Percentiles rank a stretch among this genome's conserved stretches.
Evolutionary conservation across 2,888 invertebrate species (phyloP).

Genomic region (Clitarchus hookeri): DNA sequence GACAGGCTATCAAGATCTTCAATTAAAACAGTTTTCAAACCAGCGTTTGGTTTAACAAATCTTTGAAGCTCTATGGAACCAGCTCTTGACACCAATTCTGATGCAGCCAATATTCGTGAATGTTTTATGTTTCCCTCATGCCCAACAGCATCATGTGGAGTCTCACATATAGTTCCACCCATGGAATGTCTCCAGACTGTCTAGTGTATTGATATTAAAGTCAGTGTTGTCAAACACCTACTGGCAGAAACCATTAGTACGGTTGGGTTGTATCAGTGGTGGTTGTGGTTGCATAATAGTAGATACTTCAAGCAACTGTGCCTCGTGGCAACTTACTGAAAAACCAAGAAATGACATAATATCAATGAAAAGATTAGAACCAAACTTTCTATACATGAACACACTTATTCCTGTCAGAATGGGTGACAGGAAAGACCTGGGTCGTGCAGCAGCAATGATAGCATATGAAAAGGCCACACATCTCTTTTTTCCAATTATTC

Average conservation of each 20-base stretch:
- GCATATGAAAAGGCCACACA: not conserved
- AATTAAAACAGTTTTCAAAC: not conserved
- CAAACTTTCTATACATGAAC: conserved; percentile 12
- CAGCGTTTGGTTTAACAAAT: not conserved
- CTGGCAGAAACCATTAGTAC: not conserved
- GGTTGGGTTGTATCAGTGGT: not conserved
- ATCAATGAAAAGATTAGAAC: not conserved
- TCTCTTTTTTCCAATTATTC: not conserved
- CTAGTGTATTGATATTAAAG: conserved; percentile 15
- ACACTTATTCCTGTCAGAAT: conserved; percentile 8
- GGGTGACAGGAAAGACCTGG: not conserved
- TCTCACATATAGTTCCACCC: not conserved
- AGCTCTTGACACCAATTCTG: not conserved
- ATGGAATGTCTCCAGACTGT: not conserved
- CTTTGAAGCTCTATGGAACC: not conserved
- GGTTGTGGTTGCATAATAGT: not conserved
- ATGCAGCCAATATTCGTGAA: not conserved
- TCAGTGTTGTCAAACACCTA: not conserved
- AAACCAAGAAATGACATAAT: not conserved
- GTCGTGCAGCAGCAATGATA: not conserved
- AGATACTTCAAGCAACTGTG: not conserved
- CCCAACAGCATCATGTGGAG: not conserved
- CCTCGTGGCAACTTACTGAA: not conserved
- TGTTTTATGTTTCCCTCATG: not conserved
- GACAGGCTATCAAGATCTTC: conserved; percentile 1